These are phyloP conservation scores for Eclectus roratus DNA, from an alignment of 2,113 vertebrate genomes.

Conservation along the genomic window DNA sequence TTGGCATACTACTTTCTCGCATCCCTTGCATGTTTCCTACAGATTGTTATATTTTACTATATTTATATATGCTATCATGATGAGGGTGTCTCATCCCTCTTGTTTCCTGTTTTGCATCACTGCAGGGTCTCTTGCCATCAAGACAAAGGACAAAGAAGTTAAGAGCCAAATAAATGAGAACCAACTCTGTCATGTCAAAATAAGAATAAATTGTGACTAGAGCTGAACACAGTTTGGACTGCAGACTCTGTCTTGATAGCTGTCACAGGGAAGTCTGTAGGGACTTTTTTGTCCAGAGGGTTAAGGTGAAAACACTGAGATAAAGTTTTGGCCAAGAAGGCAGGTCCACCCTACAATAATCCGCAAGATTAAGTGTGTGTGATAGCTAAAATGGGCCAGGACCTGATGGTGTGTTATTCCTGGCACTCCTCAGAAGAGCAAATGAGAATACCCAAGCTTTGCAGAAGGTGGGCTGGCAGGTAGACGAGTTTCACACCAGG, in stretches of 20 bases:
- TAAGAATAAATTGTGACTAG: not conserved
- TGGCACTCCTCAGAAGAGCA: not conserved
- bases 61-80: not conserved
- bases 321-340: not conserved
- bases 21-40: not conserved
- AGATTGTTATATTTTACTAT: not conserved
- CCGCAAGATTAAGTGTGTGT: not conserved
- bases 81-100: not conserved
- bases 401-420: not conserved
- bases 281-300: not conserved
- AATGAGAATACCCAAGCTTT: not conserved
- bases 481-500: rapidly evolving
- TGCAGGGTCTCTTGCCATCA: not conserved
- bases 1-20: not conserved
- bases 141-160: not conserved
- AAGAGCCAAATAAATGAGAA: not conserved
- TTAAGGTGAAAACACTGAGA: not conserved
- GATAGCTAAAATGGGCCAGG: not conserved
- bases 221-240: not conserved
- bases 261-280: not conserved
- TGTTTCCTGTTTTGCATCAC: not conserved
- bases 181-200: not conserved
- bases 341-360: not conserved
- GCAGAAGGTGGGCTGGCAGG: not conserved
- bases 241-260: not conserved